These are phyloP conservation scores for Sardina pilchardus DNA, from an alignment of 2,113 vertebrate species.

Conservation along the genomic window DNA sequence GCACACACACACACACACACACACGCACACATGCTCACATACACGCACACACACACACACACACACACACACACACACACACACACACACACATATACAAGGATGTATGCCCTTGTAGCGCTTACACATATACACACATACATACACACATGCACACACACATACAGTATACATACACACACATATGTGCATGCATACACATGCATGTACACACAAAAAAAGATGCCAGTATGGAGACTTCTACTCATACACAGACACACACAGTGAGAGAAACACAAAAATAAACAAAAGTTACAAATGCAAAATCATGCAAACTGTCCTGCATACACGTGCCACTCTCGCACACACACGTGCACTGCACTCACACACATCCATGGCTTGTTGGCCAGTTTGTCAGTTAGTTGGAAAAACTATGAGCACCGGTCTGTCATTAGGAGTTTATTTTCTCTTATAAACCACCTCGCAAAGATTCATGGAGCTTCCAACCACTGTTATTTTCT, in stretches of 20 bases:
- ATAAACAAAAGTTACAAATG: not conserved
- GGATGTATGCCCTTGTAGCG: too few relatives aligned
- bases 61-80: not conserved
- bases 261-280: not conserved
- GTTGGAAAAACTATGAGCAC: not conserved
- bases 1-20: not conserved
- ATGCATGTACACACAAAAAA: not conserved
- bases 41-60: not conserved
- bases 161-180: not conserved
- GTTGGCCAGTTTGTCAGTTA: not conserved
- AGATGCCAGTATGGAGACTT: not conserved
- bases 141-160: not conserved
- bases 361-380: not conserved
- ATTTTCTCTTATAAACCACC: slow-evolving; percentile 34
- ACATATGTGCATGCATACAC: not conserved
- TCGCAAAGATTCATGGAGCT: slow-evolving; percentile 20
- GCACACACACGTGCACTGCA: not conserved
- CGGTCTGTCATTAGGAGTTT: slow-evolving; percentile 33
- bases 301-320: not conserved
- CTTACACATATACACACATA: too few relatives aligned
- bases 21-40: too few relatives aligned
- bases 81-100: not conserved
- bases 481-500: not conserved
- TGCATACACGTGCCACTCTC: not conserved
- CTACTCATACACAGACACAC: not conserved